phyloP scores from a whole-genome alignment of 2,797 vertebrate species.

The Cynodonichthys magdalenae region DNA sequence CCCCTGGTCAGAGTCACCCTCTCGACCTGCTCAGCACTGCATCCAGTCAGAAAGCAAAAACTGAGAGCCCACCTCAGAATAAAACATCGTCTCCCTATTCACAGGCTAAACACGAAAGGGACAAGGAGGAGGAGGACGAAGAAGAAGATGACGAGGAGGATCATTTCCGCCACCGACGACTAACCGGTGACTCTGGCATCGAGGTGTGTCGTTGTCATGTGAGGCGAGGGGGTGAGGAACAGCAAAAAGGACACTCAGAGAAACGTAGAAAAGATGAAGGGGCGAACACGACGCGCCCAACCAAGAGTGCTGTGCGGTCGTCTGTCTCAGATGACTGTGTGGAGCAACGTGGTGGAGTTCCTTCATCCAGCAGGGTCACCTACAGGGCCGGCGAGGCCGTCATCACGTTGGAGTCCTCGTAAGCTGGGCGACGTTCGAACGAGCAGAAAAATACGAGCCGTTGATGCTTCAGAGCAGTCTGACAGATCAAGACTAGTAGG shows the following conservation, averaged over 20 bases:
- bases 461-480: neutral
- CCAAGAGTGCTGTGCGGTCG: conserved; percentile 24
- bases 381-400: conserved; percentile 57
- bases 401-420: conserved; percentile 68
- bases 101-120: conserved; percentile 57
- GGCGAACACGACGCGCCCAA: conserved; percentile 48
- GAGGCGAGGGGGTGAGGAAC: conserved; percentile 74
- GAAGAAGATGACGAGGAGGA: conserved; percentile 67
- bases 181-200: conserved; percentile 91
- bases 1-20: conserved; percentile 52
- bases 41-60: conserved; percentile 29
- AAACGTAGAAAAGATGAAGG: conserved; percentile 39
- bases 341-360: conserved; percentile 15
- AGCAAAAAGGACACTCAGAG: conserved; percentile 37
- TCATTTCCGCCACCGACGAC: conserved; percentile 84
- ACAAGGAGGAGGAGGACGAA: conserved; percentile 57
- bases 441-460: conserved; percentile 9
- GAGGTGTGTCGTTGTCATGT: conserved; percentile 87
- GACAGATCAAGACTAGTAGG: conserved; percentile 44
- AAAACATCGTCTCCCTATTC: conserved; percentile 47
- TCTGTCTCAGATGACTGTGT: conserved; percentile 35
- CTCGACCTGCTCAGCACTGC: conserved; percentile 58
- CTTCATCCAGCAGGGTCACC: conserved; percentile 31
- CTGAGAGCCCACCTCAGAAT: conserved; percentile 11
- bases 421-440: conserved; percentile 35